These are phyloP conservation scores for Epistrophella euchroma DNA, from an alignment of 2,888 invertebrate species.

Conservation along the genomic window DNA sequence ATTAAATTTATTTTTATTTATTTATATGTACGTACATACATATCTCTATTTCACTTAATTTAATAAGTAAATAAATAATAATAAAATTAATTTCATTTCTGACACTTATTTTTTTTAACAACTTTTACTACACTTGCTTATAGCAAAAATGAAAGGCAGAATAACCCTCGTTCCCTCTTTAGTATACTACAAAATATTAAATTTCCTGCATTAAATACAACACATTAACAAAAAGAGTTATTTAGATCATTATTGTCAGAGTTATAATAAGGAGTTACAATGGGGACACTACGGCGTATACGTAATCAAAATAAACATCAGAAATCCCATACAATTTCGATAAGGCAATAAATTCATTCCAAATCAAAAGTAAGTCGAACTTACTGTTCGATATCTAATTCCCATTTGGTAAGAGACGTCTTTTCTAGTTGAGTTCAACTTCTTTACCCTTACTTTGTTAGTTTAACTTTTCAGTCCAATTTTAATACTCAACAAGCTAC, in stretches of 20 bases:
- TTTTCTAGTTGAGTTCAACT: not conserved
- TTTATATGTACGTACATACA: no score
- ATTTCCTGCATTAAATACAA: not conserved
- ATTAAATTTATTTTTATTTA: no score
- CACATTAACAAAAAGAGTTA: not conserved
- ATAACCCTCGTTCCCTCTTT: no score
- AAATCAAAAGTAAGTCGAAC: slow-evolving; percentile 46
- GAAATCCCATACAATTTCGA: slow-evolving; percentile 11
- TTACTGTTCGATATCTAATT: slow-evolving; percentile 24
- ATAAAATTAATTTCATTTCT: no score
- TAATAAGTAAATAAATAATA: no score
- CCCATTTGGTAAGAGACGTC: slow-evolving; percentile 22
- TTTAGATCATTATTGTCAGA: not conserved
- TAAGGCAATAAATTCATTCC: slow-evolving; percentile 49
- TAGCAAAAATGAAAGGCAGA: no score
- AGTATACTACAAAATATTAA: not conserved
- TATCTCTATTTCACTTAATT: no score
- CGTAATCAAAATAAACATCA: slow-evolving; percentile 42
- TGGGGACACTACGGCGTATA: slow-evolving; percentile 48
- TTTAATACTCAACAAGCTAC: slow-evolving; percentile 37
- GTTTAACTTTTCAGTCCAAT: slow-evolving; percentile 34
- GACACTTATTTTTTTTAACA: no score
- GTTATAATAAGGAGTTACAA: not conserved
- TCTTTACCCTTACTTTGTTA: slow-evolving; percentile 25
- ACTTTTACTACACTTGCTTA: no score